Evolutionary conservation across 2,113 vertebrate species (phyloP).

Genomic region (Narcine bancroftii): DNA sequence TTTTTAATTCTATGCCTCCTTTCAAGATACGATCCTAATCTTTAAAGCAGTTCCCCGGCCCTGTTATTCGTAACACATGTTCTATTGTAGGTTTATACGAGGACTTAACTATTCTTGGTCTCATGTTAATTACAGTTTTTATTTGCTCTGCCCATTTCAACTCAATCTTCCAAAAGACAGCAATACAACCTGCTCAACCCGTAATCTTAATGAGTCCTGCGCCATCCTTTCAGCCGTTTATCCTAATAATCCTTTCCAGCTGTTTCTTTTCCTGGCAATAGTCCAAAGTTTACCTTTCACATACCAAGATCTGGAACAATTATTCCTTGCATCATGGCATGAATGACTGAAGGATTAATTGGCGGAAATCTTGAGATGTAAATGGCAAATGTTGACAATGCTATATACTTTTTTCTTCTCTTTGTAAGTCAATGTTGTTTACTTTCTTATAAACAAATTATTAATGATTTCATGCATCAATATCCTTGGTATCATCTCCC

Average conservation of each 20-base stretch:
- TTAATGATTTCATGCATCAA: not conserved
- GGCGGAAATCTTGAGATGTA: too few relatives aligned
- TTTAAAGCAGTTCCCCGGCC: not conserved
- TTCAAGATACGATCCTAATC: not conserved
- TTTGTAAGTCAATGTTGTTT: not conserved
- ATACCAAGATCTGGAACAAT: not conserved
- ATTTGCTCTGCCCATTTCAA: not conserved
- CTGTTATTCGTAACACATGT: conserved; percentile 7
- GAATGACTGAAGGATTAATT: not conserved
- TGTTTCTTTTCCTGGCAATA: not conserved
- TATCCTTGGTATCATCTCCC: too few relatives aligned
- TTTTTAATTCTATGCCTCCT: not conserved
- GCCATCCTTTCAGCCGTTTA: not conserved
- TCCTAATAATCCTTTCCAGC: not conserved
- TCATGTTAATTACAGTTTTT: not conserved
- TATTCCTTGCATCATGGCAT: not conserved
- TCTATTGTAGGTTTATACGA: not conserved
- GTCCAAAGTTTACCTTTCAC: not conserved
- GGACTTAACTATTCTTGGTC: not conserved
- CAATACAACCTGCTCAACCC: not conserved
- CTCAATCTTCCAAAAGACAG: not conserved
- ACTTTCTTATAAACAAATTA: not conserved
- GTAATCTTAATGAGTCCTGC: not conserved
- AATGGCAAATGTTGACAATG: too few relatives aligned
- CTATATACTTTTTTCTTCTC: not conserved